Base-by-base conservation (phyloP, 2,888 invertebrate genomes). In the Eueremaeus valkanovi region DNA sequence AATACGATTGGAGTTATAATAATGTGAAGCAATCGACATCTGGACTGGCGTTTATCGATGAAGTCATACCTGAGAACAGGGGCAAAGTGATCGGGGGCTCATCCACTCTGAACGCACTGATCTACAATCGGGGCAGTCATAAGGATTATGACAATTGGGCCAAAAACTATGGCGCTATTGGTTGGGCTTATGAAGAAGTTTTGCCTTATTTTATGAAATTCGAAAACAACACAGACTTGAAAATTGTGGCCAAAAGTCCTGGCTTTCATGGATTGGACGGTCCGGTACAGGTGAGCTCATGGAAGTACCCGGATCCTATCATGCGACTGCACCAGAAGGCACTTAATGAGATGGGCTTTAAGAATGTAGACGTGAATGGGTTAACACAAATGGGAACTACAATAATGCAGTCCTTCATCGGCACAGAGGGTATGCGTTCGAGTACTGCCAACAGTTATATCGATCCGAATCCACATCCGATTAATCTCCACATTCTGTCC, bases 161-260 rank as follows among this genome's bases (percentile, higher is more conserved):
- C 5, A 33, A 68, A 36, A 40, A n/a, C 1, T 68, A 68, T 24
- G 68, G 68, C 3, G 72, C 72, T 5, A 29, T 2, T 0, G 72
- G 45, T 31, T 72, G 72, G 72, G 31, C 24, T 11, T 72, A 31
- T 72, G n/a, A 31, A 16, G 29, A 72, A 11, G 72, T 72, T n/a
- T 49, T 72, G 31, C 72, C 72, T 0, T 49, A 21, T 29, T 72
- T 72, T 21, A 5, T 27, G 6, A 72, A 29, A 49, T 72, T 1
- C 3, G 72, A 72, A 29, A 51, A 51, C 5, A 68, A 68, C 16
- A 68, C 21, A 40, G 68, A 68, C 13, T 11, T 2, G 3, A 8
- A 8, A 16, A n/a, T 72, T 21, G 55, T 73, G 1, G 16, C 1
- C 8, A 24, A 49, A 0, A 51, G 27, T 21, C 49, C 49, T 0